These are phyloP conservation scores for Takifugu bimaculatus DNA, from an alignment of 2,113 vertebrate genomes.

Conservation along the genomic window DNA sequence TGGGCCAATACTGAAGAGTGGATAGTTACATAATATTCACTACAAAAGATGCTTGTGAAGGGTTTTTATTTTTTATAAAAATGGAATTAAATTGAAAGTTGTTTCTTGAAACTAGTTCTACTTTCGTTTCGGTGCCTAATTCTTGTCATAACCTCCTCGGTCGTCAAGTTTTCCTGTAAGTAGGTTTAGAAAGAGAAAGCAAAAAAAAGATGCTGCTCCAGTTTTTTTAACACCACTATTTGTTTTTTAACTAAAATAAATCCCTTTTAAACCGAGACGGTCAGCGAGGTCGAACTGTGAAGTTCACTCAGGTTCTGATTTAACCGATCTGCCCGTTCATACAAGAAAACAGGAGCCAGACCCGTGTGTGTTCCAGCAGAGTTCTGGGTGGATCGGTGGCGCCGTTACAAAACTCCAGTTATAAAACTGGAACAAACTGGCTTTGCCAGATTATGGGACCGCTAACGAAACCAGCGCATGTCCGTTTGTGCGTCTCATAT, in stretches of 20 bases:
- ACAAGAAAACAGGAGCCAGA: constrained; percentile 28
- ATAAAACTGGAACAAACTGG: constrained; percentile 68
- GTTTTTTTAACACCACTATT: too few species aligned
- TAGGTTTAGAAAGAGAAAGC: too few species aligned
- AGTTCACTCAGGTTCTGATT: too few species aligned
- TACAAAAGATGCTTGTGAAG: background rate
- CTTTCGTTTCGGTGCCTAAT: background rate
- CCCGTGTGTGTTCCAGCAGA: background rate
- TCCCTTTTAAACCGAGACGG: constrained; percentile 14
- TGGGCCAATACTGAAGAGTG: constrained; percentile 18
- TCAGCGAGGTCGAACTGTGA: too few species aligned
- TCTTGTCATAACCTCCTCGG: background rate
- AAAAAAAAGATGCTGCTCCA: too few species aligned
- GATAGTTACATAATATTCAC: constrained; percentile 1
- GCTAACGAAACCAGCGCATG: constrained; percentile 62
- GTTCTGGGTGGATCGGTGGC: constrained; percentile 42
- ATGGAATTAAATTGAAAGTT: background rate
- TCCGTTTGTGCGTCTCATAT: constrained; percentile 45
- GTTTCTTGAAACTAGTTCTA: background rate
- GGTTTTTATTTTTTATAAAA: background rate
- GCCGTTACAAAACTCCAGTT: constrained; percentile 60
- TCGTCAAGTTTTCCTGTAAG: background rate
- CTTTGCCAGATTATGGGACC: constrained; percentile 59
- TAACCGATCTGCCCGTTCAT: background rate
- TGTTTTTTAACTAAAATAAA: too few species aligned